A percentile compares a stretch with the other conserved stretches of the same genome.
Conservation (phyloP, 2,113 vertebrate genomes). For the Dipodomys spectabilis region DNA sequence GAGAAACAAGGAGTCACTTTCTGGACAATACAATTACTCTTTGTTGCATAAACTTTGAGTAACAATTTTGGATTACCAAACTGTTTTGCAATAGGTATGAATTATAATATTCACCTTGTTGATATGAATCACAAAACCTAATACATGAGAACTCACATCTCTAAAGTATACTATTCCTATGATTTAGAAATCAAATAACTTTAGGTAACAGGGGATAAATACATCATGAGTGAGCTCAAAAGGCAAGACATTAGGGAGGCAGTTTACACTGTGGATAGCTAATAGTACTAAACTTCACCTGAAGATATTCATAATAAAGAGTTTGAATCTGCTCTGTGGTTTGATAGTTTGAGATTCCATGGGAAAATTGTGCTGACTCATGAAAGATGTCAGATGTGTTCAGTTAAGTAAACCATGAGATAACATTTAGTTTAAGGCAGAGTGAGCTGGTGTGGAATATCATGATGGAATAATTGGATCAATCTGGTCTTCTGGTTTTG, state of each 20-base stretch:
- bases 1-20: background rate
- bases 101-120: background rate
- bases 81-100: background rate
- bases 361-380: background rate
- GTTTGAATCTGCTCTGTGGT: background rate
- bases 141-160: background rate
- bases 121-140: background rate
- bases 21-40: background rate
- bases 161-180: background rate
- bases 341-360: background rate
- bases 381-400: background rate
- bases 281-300: background rate
- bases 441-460: slow-evolving; percentile 42
- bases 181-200: background rate
- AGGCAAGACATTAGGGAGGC: background rate
- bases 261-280: background rate
- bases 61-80: background rate
- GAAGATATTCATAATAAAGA: slow-evolving; percentile 14
- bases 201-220: background rate
- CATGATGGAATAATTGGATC: slow-evolving; percentile 66
- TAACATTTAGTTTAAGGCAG: slow-evolving; percentile 20
- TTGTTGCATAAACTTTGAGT: background rate
- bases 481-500: slow-evolving; percentile 61
- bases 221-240: background rate
- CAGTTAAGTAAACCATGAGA: slow-evolving; percentile 11